Evolutionary conservation across 2,113 vertebrate species (phyloP).

Genomic region (Thermophis baileyi): DNA sequence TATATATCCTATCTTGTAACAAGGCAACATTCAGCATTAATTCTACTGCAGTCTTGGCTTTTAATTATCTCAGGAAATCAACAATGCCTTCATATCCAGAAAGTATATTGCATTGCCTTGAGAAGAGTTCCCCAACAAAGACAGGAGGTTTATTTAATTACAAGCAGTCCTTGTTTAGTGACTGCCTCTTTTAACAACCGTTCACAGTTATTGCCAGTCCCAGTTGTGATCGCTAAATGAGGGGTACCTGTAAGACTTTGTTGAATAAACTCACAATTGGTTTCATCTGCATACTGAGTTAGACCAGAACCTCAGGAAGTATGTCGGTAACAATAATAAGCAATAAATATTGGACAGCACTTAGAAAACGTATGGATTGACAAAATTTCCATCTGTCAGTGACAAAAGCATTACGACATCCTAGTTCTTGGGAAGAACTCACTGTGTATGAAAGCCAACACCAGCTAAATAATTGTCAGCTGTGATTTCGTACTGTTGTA

Average conservation of each 20-base stretch:
- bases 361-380: too few species aligned
- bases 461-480: too few species aligned
- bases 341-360: background rate
- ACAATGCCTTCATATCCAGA: background rate
- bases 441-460: too few species aligned
- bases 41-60: background rate
- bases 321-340: background rate
- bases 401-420: too few species aligned
- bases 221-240: background rate
- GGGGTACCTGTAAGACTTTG: background rate
- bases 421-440: too few species aligned
- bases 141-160: background rate
- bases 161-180: background rate
- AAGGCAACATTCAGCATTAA: background rate
- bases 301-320: background rate
- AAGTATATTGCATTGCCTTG: background rate
- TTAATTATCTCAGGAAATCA: background rate
- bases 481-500: too few species aligned
- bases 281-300: background rate
- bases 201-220: background rate
- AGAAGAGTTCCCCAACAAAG: background rate
- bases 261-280: background rate
- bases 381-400: too few species aligned
- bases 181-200: background rate
- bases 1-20: background rate